Conservation (phyloP, 2,797 vertebrate genomes). For the Neostethus bicornis region DNA sequence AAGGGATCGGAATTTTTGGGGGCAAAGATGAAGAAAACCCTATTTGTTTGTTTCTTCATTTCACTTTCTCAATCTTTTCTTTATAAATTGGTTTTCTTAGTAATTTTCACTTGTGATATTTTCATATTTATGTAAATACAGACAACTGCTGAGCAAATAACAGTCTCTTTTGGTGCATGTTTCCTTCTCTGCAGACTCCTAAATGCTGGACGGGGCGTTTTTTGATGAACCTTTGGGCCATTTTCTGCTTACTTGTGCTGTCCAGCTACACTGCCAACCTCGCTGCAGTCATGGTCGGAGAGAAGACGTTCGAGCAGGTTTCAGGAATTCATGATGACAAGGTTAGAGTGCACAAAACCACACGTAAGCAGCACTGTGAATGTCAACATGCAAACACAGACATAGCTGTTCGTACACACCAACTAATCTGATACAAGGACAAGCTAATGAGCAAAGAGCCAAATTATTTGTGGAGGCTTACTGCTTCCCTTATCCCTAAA, state of each 20-base stretch:
- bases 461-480: constrained; percentile 61
- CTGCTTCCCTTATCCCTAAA: constrained; percentile 38
- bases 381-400: constrained; percentile 1
- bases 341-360: constrained; percentile 72
- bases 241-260: constrained; percentile 95
- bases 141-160: not conserved
- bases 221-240: constrained; percentile 98
- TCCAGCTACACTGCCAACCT: constrained; percentile 97
- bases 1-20: too few species aligned
- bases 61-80: not conserved
- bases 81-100: not conserved
- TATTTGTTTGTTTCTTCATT: too few species aligned
- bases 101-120: not conserved
- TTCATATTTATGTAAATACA: constrained; percentile 2
- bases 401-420: constrained; percentile 9
- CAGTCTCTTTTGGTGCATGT: not conserved
- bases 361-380: constrained; percentile 17
- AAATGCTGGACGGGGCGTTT: constrained; percentile 96
- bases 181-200: constrained; percentile 77
- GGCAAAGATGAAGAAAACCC: too few species aligned
- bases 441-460: constrained; percentile 49
- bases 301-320: constrained; percentile 94
- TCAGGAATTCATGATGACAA: constrained; percentile 92
- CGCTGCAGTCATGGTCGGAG: constrained; percentile 95
- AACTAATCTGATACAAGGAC: constrained; percentile 59